These are phyloP conservation scores for Xiphorhynchus erythropygius DNA, from an alignment of 2,797 vertebrate genomes.

Conservation along the genomic window DNA sequence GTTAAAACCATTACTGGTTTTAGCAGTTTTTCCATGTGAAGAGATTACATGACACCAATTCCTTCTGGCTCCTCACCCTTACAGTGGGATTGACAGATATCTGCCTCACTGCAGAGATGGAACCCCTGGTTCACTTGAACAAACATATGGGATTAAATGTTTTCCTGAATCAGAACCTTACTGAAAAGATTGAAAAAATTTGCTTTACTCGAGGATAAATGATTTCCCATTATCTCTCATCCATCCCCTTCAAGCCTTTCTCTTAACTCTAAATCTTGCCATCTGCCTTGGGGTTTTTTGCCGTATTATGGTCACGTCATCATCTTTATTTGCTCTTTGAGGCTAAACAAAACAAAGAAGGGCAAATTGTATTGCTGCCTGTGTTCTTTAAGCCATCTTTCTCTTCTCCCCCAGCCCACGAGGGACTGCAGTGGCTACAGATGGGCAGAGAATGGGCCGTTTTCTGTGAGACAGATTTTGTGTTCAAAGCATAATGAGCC, in stretches of 20 bases:
- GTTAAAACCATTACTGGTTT: neutral
- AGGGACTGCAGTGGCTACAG: neutral
- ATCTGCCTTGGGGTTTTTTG: neutral
- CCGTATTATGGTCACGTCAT: neutral
- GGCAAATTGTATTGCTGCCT: neutral
- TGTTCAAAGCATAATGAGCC: neutral
- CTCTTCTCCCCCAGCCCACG: neutral
- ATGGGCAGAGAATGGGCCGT: neutral
- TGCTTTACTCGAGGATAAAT: neutral
- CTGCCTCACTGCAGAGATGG: neutral
- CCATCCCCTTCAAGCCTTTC: neutral
- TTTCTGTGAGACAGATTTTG: neutral
- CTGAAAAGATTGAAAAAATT: neutral
- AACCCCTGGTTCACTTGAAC: neutral
- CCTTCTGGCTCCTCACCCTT: neutral
- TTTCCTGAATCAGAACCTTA: neutral
- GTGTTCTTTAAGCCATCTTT: neutral
- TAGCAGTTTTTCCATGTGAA: neutral
- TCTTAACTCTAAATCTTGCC: neutral
- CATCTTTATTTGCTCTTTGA: neutral
- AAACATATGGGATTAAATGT: neutral
- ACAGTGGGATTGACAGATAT: neutral
- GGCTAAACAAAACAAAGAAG: neutral
- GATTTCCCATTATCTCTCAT: neutral
- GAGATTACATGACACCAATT: neutral